These are phyloP conservation scores for Aphis craccivora DNA, from an alignment of 1,140 invertebrate species.

Conservation along the genomic window DNA sequence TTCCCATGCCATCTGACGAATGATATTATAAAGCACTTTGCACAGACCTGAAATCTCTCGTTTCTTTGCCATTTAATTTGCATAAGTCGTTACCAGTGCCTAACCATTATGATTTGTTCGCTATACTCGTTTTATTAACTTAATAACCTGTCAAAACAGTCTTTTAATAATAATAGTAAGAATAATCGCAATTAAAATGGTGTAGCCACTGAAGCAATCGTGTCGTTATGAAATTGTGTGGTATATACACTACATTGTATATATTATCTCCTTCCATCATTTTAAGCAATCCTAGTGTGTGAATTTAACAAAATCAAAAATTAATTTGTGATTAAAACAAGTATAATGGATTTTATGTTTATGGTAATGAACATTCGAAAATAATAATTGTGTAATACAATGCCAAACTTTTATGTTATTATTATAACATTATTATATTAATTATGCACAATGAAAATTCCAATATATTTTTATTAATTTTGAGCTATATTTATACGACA, in stretches of 20 bases:
- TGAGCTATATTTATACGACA: no score
- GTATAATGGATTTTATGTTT: background rate
- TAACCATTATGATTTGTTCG: slow-evolving; percentile 36
- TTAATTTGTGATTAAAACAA: background rate
- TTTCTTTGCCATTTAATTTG: slow-evolving; percentile 57
- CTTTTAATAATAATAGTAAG: slow-evolving; percentile 27
- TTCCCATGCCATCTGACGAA: slow-evolving; percentile 19
- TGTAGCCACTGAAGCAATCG: background rate
- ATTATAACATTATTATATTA: no score
- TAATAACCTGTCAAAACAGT: slow-evolving; percentile 44
- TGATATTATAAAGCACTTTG: slow-evolving; percentile 52
- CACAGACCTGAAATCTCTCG: slow-evolving; percentile 48
- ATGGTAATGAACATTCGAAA: background rate
- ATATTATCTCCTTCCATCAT: background rate
- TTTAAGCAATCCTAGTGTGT: background rate
- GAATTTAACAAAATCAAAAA: background rate
- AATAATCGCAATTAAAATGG: slow-evolving; percentile 48
- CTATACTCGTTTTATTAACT: slow-evolving; percentile 44
- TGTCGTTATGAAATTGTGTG: background rate
- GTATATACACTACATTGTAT: background rate
- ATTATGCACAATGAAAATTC: no score
- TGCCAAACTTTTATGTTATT: background rate
- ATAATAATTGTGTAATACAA: background rate
- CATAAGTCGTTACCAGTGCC: slow-evolving; percentile 50
- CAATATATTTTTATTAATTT: no score